Evolutionary conservation across 1,140 invertebrate genomes (phyloP).

Genomic region (Cydia amplana): DNA sequence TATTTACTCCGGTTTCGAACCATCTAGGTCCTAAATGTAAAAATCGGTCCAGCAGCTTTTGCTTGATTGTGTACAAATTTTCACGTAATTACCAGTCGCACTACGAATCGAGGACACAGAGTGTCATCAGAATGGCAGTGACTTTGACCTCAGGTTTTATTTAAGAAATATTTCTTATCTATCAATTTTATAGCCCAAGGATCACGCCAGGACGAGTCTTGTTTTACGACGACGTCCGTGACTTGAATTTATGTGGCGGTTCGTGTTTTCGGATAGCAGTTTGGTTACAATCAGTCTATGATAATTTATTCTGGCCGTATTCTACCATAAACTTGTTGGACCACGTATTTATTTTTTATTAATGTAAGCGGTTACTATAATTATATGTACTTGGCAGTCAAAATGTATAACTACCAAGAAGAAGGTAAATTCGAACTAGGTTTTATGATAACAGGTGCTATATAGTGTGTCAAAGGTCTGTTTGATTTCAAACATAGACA

Average conservation of each 20-base stretch:
- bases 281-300: conserved; percentile 14
- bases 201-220: conserved; percentile 16
- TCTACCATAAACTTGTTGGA: neutral
- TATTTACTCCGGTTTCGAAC: too few relatives aligned
- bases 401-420: neutral
- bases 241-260: conserved; percentile 21
- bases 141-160: conserved; percentile 29
- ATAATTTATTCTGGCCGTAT: conserved; percentile 11
- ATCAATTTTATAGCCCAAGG: conserved; percentile 23
- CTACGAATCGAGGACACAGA: too few relatives aligned
- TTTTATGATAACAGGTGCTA: neutral
- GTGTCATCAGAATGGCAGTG: neutral
- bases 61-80: too few relatives aligned
- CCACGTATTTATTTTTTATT: neutral
- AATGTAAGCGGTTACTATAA: neutral
- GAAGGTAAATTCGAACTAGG: neutral
- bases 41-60: too few relatives aligned
- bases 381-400: neutral
- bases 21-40: too few relatives aligned
- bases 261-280: conserved; percentile 22
- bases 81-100: too few relatives aligned
- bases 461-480: too few relatives aligned
- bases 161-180: conserved; percentile 21
- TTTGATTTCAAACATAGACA: too few relatives aligned
- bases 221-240: conserved; percentile 23